A percentile compares a stretch with the other conserved stretches of the same genome.
Evolutionary conservation across 1,140 invertebrate genomes (phyloP).

Genomic region (Apis cerana): DNA sequence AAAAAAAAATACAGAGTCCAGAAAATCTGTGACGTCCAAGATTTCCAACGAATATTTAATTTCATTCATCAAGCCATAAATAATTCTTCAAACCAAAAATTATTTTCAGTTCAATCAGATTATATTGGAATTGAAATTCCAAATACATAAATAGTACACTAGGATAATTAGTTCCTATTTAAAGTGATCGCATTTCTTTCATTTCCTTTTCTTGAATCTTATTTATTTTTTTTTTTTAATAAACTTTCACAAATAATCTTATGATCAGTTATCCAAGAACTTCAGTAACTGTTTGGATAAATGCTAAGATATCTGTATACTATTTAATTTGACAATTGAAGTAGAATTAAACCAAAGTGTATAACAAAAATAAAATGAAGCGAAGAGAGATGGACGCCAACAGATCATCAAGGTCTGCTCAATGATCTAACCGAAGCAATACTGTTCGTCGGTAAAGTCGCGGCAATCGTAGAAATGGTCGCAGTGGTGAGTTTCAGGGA

Average conservation of each 20-base stretch:
- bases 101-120: background rate
- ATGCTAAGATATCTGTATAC: background rate
- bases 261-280: background rate
- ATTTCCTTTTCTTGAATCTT: no score
- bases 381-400: conserved; percentile 44
- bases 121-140: background rate
- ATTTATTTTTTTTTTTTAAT: no score
- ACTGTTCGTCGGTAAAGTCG: conserved; percentile 95
- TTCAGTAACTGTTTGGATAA: background rate
- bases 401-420: conserved; percentile 74
- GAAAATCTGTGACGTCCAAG: conserved; percentile 72
- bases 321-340: background rate
- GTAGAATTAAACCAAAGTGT: no score
- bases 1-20: conserved; percentile 68
- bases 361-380: background rate
- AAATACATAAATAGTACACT: no score
- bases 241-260: no score
- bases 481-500: conserved; percentile 87
- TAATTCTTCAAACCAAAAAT: background rate
- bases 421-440: conserved; percentile 87
- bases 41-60: background rate
- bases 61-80: background rate
- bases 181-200: background rate
- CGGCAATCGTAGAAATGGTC: conserved; percentile 94
- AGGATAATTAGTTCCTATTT: background rate